phyloP scores from a whole-genome alignment of 2,888 invertebrate species.

The Oxycera nigricornis region DNA sequence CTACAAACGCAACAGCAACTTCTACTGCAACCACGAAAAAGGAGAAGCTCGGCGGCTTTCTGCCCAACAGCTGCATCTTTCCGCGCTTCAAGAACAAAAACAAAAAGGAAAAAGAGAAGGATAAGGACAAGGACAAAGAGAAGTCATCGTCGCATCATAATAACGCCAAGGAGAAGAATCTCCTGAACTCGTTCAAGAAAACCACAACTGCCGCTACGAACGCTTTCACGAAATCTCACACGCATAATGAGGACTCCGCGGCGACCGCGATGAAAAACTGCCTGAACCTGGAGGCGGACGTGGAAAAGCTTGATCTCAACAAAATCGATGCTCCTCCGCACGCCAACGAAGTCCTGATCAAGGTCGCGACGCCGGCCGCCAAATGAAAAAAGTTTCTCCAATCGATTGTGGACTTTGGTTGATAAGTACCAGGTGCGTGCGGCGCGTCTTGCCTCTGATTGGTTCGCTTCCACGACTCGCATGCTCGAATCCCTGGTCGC shows the following conservation, averaged over 20 bases:
- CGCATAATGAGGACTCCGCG: slow-evolving; percentile 35
- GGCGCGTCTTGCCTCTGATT: not conserved
- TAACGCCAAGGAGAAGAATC: slow-evolving; percentile 55
- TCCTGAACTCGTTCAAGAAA: slow-evolving; percentile 59
- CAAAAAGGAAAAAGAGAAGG: slow-evolving; percentile 56
- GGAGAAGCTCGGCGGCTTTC: slow-evolving; percentile 60
- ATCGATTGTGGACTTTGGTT: slow-evolving; percentile 27
- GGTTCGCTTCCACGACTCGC: not conserved
- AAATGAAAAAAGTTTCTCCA: slow-evolving; percentile 45
- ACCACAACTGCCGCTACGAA: slow-evolving; percentile 43
- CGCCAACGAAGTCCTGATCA: slow-evolving; percentile 56
- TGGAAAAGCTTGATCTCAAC: slow-evolving; percentile 60
- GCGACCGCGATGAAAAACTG: slow-evolving; percentile 58
- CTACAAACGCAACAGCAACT: slow-evolving; percentile 27
- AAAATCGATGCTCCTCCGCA: slow-evolving; percentile 52
- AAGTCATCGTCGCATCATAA: slow-evolving; percentile 31
- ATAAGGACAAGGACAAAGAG: slow-evolving; percentile 49
- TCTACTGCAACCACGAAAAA: slow-evolving; percentile 56
- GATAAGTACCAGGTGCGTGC: not conserved
- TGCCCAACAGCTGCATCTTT: slow-evolving; percentile 62
- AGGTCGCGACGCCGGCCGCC: slow-evolving; percentile 55
- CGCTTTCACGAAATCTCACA: slow-evolving; percentile 40
- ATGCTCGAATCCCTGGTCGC: not conserved
- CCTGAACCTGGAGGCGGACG: slow-evolving; percentile 58
- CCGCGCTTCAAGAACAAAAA: slow-evolving; percentile 61